Evolutionary conservation across 2,888 invertebrate genomes (phyloP).

Genomic region (Trissolcus japonicus): DNA sequence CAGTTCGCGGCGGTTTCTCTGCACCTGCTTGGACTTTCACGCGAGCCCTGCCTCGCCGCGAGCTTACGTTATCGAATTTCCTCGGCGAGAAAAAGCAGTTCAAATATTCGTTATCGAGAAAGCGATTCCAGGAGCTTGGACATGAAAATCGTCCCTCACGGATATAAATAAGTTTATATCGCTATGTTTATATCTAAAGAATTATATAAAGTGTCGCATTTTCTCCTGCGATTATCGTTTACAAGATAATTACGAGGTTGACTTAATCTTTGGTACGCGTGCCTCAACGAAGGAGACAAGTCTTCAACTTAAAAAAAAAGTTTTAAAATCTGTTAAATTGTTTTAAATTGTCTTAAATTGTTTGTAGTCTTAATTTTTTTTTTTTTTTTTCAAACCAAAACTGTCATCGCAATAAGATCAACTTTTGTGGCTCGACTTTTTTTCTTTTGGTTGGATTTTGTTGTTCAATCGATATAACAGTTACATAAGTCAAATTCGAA

Average conservation of each 20-base stretch:
- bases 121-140: slow-evolving; percentile 2
- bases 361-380: too few species aligned
- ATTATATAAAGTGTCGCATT: slow-evolving; percentile 37
- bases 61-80: slow-evolving; percentile 3
- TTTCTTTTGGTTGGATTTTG: too few species aligned
- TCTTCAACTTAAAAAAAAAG: too few species aligned
- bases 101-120: slow-evolving; percentile 22
- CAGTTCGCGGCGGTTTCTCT: slow-evolving; percentile 40
- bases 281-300: slow-evolving; percentile 22
- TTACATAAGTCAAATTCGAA: too few species aligned
- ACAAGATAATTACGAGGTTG: slow-evolving; percentile 30
- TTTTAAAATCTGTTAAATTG: too few species aligned
- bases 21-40: slow-evolving; percentile 20
- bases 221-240: slow-evolving; percentile 41
- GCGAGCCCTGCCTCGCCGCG: slow-evolving; percentile 34
- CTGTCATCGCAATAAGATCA: too few species aligned
- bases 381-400: too few species aligned
- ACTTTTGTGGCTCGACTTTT: too few species aligned
- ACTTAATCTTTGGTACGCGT: slow-evolving; percentile 34
- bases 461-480: too few species aligned
- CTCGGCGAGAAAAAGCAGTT: too few species aligned
- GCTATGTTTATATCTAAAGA: too few species aligned
- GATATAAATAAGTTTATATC: slow-evolving; percentile 9
- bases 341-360: too few species aligned
- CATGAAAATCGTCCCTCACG: neutral